Percentiles rank a stretch among this genome's conserved stretches.
These are phyloP conservation scores for Germaria angustata DNA, from an alignment of 2,888 invertebrate genomes.

Conservation along the genomic window DNA sequence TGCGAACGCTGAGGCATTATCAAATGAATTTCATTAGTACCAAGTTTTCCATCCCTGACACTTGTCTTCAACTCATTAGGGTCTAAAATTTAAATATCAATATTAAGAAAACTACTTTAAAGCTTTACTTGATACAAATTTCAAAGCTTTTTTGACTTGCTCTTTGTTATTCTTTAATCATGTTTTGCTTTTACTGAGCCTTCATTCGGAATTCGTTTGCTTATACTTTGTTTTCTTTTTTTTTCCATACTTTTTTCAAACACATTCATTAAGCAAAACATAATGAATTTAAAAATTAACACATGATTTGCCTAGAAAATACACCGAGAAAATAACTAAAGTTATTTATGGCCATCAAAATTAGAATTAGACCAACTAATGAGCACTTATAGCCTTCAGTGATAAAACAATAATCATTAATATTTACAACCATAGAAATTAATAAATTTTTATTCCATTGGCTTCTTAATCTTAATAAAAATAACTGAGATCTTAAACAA, in stretches of 20 bases:
- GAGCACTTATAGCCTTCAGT: too few relatives aligned
- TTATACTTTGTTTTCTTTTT: not conserved
- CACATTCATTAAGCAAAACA: too few relatives aligned
- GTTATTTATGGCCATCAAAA: too few relatives aligned
- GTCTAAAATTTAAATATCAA: not conserved
- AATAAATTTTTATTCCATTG: too few relatives aligned
- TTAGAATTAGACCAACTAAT: too few relatives aligned
- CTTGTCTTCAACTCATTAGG: not conserved
- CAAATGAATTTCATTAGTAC: not conserved
- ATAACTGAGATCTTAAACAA: too few relatives aligned
- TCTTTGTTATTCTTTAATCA: not conserved
- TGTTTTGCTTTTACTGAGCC: not conserved
- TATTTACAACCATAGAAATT: too few relatives aligned
- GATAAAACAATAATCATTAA: too few relatives aligned
- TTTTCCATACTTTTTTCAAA: not conserved
- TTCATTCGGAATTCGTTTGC: not conserved
- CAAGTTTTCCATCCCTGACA: not conserved
- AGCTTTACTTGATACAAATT: not conserved
- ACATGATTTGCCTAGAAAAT: not conserved
- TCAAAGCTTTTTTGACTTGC: not conserved
- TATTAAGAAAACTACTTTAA: not conserved
- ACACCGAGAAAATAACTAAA: not conserved
- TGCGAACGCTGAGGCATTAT: too few relatives aligned
- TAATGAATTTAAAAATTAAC: not conserved
- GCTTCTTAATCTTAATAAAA: too few relatives aligned